Evolutionary conservation across 2,888 invertebrate genomes (phyloP), one percentile per base, ranked within the genome.

Genomic region (Parapristionchus giblindavisi): DNA sequence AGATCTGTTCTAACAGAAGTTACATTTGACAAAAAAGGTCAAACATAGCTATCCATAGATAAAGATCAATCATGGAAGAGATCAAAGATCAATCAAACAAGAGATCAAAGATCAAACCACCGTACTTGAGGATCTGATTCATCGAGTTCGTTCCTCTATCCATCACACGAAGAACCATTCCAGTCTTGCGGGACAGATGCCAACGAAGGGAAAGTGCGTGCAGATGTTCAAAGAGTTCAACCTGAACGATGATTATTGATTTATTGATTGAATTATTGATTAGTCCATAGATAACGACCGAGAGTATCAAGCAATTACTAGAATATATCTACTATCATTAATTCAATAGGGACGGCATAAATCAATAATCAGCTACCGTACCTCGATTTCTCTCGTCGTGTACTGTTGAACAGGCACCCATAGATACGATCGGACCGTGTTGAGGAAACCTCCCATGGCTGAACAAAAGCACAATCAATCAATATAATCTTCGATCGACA

Each of bases 321-420:
- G n/a, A 51, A 51, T n/a, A 21, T 6, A n/a, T 11, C 21, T 14
- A n/a, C 51, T 51, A 14, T 51, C n/a, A 51, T n/a, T 24, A 54
- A 24, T n/a, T 54, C 11, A 54, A 54, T 14, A n/a, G 27, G 56
- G 27, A 24, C 56, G n/a, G 27, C 43, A 56, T 8, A 29, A 11
- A 27, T 61, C 36, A n/a, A 6, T 29, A 36, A 61, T 38, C 32
- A 14, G 27, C 63, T 48, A 14, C 34, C 56, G 6, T 34, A 79
- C 83, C 91, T 96, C 94, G 75, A 96, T 92, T 89, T 96, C 94
- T 78, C 95, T 91, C 8, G 95, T 95, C 1, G 96, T 96, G 88
- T 94, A 97, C 89, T 99, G 98, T 85, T 96, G 95, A 61, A 98
- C 93, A 85, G 92, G 92, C 84, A 98, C 96, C 98, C 98, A 99